Conservation (phyloP, 1,140 invertebrate genomes). For the Ladona fulva region DNA sequence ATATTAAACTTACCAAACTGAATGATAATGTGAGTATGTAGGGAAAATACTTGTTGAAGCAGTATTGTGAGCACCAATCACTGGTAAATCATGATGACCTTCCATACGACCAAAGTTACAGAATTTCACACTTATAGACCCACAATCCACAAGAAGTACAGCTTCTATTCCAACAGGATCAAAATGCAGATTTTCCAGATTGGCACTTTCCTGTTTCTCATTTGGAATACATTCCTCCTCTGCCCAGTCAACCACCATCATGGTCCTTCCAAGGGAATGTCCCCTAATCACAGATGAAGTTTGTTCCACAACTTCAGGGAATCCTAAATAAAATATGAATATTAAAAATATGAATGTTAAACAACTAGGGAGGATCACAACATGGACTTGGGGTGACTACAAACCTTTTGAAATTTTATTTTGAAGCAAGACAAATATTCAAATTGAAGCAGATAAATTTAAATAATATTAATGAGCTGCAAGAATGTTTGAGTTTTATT, state of each 20-base stretch:
- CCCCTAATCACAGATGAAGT: not conserved
- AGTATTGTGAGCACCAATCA: not conserved
- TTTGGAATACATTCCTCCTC: not conserved
- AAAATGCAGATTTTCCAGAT: not conserved
- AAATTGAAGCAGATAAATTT: too few species aligned
- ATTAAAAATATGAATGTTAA: too few species aligned
- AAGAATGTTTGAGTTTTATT: too few species aligned
- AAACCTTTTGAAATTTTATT: too few species aligned
- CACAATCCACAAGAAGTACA: not conserved
- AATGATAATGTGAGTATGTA: not conserved
- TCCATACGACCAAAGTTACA: not conserved
- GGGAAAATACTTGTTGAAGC: not conserved
- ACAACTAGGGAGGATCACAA: too few species aligned
- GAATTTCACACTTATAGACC: not conserved
- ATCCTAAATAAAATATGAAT: too few species aligned
- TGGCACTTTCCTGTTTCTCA: not conserved
- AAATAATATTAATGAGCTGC: too few species aligned
- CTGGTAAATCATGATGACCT: not conserved
- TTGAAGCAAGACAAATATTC: too few species aligned
- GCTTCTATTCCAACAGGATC: not conserved
- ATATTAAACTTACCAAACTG: not conserved
- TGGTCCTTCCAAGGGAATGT: not conserved
- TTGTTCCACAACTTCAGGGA: too few species aligned
- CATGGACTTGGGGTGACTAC: too few species aligned
- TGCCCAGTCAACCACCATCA: not conserved